phyloP scores from a whole-genome alignment of 2,797 vertebrate species.

The Orestias chungarensis region DNA sequence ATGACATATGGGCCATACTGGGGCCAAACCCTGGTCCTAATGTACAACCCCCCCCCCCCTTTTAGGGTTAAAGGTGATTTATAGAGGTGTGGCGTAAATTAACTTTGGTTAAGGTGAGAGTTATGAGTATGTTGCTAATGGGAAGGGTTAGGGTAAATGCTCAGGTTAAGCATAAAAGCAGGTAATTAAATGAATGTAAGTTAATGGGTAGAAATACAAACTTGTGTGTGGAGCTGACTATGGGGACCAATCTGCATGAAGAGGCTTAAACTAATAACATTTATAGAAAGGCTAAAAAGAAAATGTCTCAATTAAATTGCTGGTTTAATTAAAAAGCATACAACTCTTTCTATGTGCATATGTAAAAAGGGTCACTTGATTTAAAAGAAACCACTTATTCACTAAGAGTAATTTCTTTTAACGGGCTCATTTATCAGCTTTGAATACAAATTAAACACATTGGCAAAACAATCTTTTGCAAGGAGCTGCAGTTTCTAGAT shows the following conservation, averaged over 20 bases:
- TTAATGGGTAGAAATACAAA: background rate
- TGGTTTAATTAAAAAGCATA: background rate
- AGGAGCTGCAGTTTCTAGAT: background rate
- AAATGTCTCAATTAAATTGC: background rate
- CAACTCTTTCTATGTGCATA: too few relatives aligned
- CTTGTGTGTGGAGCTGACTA: background rate
- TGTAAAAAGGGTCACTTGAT: too few relatives aligned
- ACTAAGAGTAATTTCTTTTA: background rate
- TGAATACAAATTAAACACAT: background rate
- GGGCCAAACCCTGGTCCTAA: too few relatives aligned
- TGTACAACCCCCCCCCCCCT: too few relatives aligned
- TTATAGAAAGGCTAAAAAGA: background rate
- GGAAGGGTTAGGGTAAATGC: too few relatives aligned
- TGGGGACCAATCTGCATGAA: background rate
- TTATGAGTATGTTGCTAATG: too few relatives aligned
- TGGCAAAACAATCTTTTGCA: background rate
- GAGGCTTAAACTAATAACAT: background rate
- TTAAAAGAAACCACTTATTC: background rate
- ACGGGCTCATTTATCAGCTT: background rate
- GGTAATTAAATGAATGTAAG: background rate
- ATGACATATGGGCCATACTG: too few relatives aligned
- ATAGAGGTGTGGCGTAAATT: too few relatives aligned
- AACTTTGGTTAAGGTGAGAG: too few relatives aligned
- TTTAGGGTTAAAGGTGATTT: too few relatives aligned
- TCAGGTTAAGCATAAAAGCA: too few relatives aligned